A percentile compares a stretch with the other conserved stretches of the same genome.
phyloP scores from a whole-genome alignment of 2,797 vertebrate species.

The Macrochelys suwanniensis region DNA sequence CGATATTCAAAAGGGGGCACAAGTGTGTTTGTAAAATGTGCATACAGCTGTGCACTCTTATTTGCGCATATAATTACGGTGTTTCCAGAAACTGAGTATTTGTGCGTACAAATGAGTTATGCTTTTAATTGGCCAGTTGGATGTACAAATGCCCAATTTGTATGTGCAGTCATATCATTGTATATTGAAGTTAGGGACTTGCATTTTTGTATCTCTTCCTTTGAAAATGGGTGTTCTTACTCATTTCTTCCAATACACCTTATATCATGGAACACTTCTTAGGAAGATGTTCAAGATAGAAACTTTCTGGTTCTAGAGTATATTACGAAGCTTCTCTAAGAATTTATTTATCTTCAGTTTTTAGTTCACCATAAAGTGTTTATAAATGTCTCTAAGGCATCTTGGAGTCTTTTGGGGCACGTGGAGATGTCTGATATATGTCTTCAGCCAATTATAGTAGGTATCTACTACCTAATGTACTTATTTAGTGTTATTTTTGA shows the following conservation, averaged over 20 bases:
- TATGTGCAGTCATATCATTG: not conserved
- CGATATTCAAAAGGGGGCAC: not conserved
- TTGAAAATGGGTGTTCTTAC: not conserved
- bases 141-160: not conserved
- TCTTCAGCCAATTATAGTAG: conserved; percentile 5
- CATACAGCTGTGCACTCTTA: not conserved
- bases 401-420: not conserved
- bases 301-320: conserved; percentile 8
- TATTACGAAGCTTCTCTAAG: not conserved
- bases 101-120: not conserved
- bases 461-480: not conserved
- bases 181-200: not conserved
- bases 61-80: not conserved
- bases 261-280: not conserved
- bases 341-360: conserved; percentile 9
- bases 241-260: not conserved
- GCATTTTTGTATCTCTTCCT: not conserved
- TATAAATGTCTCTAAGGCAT: not conserved
- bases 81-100: not conserved
- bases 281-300: not conserved
- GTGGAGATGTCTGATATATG: not conserved
- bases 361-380: not conserved
- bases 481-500: conserved; percentile 35
- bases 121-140: not conserved
- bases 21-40: not conserved